phyloP scores from a whole-genome alignment of 92 coral and sea anemone genomes.

The Plumapathes pennacea region DNA sequence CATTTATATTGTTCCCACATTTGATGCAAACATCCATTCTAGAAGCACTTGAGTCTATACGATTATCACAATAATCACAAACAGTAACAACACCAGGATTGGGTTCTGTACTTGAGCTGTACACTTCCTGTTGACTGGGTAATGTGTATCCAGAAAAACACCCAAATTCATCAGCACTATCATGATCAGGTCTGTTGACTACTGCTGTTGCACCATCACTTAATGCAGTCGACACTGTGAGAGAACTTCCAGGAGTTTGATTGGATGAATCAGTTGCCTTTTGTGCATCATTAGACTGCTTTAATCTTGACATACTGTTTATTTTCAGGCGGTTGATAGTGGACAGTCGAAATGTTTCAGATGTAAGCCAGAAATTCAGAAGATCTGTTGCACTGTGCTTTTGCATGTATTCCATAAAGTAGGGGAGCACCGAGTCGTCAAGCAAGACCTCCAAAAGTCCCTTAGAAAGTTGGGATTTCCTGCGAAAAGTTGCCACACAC shows the following conservation, averaged over 20 bases:
- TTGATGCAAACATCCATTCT: constrained; percentile 8
- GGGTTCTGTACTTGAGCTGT: constrained; percentile 10
- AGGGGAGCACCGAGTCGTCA: constrained; percentile 89
- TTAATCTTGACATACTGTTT: constrained; percentile 71
- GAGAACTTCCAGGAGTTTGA: background rate
- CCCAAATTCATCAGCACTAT: constrained; percentile 61
- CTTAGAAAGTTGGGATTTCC: constrained; percentile 89
- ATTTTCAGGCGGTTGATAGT: constrained; percentile 76
- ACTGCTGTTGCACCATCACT: constrained; percentile 5
- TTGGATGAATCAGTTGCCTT: background rate
- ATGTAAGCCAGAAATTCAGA: constrained; percentile 94
- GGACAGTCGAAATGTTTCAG: constrained; percentile 90
- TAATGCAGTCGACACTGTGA: constrained; percentile 3
- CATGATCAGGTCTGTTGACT: constrained; percentile 25
- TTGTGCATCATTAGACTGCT: constrained; percentile 42
- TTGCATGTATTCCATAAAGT: constrained; percentile 93
- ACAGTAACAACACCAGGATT: constrained; percentile 42
- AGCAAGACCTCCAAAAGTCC: constrained; percentile 67
- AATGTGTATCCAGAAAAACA: constrained; percentile 42
- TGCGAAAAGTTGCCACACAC: constrained; percentile 93
- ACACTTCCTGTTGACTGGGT: background rate
- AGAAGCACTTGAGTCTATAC: background rate
- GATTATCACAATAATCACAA: constrained; percentile 53
- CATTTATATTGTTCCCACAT: constrained; percentile 4
- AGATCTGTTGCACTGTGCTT: constrained; percentile 79